Base-by-base conservation (phyloP, 92 coral and sea anemone genomes). In the Metridium senile region DNA sequence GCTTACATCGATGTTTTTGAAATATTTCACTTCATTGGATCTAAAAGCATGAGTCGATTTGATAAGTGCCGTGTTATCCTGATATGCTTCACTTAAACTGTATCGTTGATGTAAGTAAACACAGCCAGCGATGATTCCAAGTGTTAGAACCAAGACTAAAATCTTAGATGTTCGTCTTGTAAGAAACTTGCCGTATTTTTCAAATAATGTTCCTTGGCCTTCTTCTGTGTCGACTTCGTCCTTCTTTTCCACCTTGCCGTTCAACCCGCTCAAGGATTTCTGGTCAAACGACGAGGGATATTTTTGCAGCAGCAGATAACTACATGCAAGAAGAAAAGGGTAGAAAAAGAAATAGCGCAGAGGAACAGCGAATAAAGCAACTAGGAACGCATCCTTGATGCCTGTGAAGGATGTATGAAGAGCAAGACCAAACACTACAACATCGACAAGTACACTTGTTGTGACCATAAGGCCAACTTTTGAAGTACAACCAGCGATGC, bases 381-480 rank as follows among this genome's bases (percentile, higher is more conserved):
- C 43, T 16, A 78, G 19, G 58, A 72, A 57, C 23, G 76, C 68
- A 33, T 61, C 81, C 54, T 79, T 77, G 31, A 87, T 66, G 22
- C 74, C 87, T 28, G 56, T 62, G 51, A 87, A 87, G 33, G 81
- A 66, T 7, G 91, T 82, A 33, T 45, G n/a, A 27, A 62, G 74
- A 3, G 72, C 61, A 77, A 72, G 58, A 31, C 81, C 81, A 32
- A 76, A 66, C 34, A 78, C 76, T 13, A 73, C 78, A 30, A 68
- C 49, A 34, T 58, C 70, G 52, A 82, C 66, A 1, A 61, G 33
- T 10, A 66, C 70, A 52, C 87, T 68, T 66, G 91, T 87, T 31
- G 87, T 71, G 0, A 80, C 68, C 21, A 82, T 51, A 65, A 67
- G 82, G 1, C 91, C 91, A 27, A 78, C 74, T 47, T 74, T 87